phyloP scores from a whole-genome alignment of 1,140 invertebrate genomes.

The Protaetia brevitarsis region DNA sequence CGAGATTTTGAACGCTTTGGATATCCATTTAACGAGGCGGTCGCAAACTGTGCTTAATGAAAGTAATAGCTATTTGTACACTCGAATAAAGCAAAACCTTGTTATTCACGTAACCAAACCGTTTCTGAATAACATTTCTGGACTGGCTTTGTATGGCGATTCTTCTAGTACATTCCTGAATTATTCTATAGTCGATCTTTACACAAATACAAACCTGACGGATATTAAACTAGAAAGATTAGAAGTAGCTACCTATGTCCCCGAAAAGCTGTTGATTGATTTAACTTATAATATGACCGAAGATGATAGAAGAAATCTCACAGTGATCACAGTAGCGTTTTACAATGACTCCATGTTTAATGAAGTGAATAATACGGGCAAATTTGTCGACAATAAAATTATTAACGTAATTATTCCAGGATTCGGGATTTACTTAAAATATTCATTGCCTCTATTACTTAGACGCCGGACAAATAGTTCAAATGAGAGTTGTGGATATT shows the following conservation, averaged over 20 bases:
- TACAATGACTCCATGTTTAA: conserved; percentile 57
- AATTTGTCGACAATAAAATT: conserved; percentile 47
- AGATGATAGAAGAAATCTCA: not conserved
- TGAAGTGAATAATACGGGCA: conserved; percentile 38
- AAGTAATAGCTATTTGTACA: not conserved
- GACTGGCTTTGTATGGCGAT: conserved; percentile 52
- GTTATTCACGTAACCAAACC: conserved; percentile 56
- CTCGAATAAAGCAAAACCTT: conserved; percentile 36
- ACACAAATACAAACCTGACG: conserved; percentile 48
- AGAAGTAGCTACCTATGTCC: conserved; percentile 55
- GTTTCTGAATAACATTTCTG: conserved; percentile 53
- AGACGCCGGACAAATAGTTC: conserved; percentile 40
- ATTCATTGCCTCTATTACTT: conserved; percentile 52
- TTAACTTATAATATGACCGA: conserved; percentile 24
- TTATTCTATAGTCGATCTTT: conserved; percentile 50
- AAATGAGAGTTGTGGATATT: conserved; percentile 54
- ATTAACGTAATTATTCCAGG: conserved; percentile 57
- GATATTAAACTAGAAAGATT: conserved; percentile 51
- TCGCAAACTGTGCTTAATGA: conserved; percentile 18
- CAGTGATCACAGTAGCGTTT: conserved; percentile 53
- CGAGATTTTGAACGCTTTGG: not conserved
- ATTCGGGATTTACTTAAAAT: conserved; percentile 51
- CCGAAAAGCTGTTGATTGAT: conserved; percentile 46
- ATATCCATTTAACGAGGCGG: not conserved
- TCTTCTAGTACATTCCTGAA: conserved; percentile 45